Evolutionary conservation across 37 sponge, comb jelly and placozoan species (phyloP).

Genomic region (Beroe ovata): DNA sequence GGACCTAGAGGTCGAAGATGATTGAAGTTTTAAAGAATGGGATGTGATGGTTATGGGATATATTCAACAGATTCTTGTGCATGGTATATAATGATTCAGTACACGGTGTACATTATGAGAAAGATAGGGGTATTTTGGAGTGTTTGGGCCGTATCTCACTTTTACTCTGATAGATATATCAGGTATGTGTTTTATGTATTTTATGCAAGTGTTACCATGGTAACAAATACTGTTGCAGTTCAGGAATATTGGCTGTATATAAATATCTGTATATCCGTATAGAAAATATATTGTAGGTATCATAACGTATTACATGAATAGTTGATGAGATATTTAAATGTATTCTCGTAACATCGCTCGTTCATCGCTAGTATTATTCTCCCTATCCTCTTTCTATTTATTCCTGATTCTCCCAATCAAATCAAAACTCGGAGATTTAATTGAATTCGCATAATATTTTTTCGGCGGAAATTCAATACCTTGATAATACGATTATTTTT

Average conservation of each 20-base stretch:
- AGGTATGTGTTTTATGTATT: constrained; percentile 28
- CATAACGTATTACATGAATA: too few relatives aligned
- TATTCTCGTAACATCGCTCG: neutral
- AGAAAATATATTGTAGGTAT: too few relatives aligned
- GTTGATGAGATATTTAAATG: neutral
- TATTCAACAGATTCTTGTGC: too few relatives aligned
- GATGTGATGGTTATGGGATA: too few relatives aligned
- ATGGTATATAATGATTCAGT: too few relatives aligned
- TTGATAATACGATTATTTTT: neutral
- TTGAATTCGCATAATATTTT: neutral
- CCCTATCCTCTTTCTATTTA: neutral
- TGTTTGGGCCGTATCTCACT: constrained; percentile 30
- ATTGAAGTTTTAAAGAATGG: too few relatives aligned
- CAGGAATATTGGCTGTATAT: neutral
- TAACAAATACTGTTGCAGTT: constrained; percentile 57
- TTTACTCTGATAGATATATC: neutral
- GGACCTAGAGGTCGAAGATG: too few relatives aligned
- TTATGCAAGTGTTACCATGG: constrained; percentile 36
- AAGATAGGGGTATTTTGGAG: too few relatives aligned
- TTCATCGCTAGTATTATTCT: neutral
- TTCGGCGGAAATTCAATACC: constrained; percentile 19
- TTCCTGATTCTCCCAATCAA: neutral
- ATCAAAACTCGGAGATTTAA: neutral
- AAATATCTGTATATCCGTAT: neutral
- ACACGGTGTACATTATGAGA: too few relatives aligned